phyloP scores from a whole-genome alignment of 2,888 invertebrate genomes.

The Ptychoptera albimana region DNA sequence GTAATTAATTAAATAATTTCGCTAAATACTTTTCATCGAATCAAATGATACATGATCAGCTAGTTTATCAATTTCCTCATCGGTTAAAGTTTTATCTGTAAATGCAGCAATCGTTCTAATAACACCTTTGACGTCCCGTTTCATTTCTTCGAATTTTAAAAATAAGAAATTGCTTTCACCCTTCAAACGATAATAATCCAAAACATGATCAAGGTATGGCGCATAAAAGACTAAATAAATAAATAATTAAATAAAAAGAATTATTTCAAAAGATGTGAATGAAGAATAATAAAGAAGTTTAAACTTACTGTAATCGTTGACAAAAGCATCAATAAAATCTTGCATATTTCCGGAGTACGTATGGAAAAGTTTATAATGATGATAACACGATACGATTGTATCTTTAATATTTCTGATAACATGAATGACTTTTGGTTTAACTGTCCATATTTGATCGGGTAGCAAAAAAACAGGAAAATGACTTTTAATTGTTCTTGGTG shows the following conservation, averaged over 20 bases:
- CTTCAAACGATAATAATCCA: slow-evolving; percentile 1
- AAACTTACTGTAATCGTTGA: background rate
- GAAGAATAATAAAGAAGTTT: too few species aligned
- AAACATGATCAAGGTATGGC: slow-evolving; percentile 1
- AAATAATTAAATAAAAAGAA: too few species aligned
- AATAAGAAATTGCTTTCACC: slow-evolving; percentile 5
- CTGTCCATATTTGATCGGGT: slow-evolving; percentile 3
- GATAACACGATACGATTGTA: slow-evolving; percentile 58
- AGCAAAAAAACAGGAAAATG: slow-evolving; percentile 4
- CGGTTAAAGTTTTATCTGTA: slow-evolving; percentile 1
- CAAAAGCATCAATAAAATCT: slow-evolving; percentile 7
- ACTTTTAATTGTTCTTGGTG: slow-evolving; percentile 4
- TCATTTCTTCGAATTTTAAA: slow-evolving; percentile 7
- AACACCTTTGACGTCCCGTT: slow-evolving; percentile 1
- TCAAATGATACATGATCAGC: slow-evolving; percentile 5
- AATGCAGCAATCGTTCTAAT: slow-evolving; percentile 4
- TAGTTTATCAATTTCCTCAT: slow-evolving; percentile 4
- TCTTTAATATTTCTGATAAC: slow-evolving; percentile 68
- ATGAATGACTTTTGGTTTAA: slow-evolving; percentile 34
- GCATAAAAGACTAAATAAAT: too few species aligned
- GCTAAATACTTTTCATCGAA: slow-evolving; percentile 6
- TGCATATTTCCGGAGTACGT: slow-evolving; percentile 5
- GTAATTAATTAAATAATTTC: background rate
- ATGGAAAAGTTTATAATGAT: slow-evolving; percentile 22
- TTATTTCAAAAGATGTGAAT: too few species aligned